Base-by-base conservation (phyloP, 2,113 vertebrate genomes). In the Atlantisia rogersi region DNA sequence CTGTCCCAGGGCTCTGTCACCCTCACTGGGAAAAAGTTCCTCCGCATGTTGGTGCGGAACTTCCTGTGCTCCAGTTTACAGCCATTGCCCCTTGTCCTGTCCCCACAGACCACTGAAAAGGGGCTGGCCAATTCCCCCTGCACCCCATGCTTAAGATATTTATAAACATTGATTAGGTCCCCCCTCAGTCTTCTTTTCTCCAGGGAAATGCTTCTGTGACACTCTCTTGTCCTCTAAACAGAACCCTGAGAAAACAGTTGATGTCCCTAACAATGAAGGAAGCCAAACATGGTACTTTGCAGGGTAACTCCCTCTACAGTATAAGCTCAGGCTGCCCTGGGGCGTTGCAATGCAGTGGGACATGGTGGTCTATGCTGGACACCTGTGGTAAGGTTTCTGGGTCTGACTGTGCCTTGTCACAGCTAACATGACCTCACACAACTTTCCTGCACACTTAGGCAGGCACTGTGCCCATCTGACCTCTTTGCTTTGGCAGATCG, bases 281-380 rank as follows among this genome's bases (percentile, higher is more conserved):
- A 79, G 8, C 37, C 18, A 11, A 19, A 25, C 10, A 35, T 0
- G 0, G 56, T 24, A 28, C 78, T 63, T 62, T 11, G 8, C 20
- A 46, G 32, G 37, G 44, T 39, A 29, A 31, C 3, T 74, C 14
- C 24, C 48, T 40, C 14, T 6, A 79, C 11, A 20, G 11, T 29
- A 48, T 20, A 58, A 39, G 21, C 16, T 86, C 31, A 42, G 35
- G 12, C 53, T 82, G 26, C 29, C 44, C 48, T 10, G 22, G 15
- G n/a, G 31, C 0, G 0, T 67, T 55, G n/a, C 40, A 16, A 9
- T 26, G 19, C 22, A 37, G 59, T 39, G 32, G 35, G 14, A 65
- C 4, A 2, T 39, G 12, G 19, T 12, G 13, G 4, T 29, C 83
- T 44, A 20, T 0, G 0, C 37, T 70, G 78, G 50, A 69, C 63